These are phyloP conservation scores for Eulimnadia texana DNA, from an alignment of 1,140 invertebrate genomes.

Conservation along the genomic window DNA sequence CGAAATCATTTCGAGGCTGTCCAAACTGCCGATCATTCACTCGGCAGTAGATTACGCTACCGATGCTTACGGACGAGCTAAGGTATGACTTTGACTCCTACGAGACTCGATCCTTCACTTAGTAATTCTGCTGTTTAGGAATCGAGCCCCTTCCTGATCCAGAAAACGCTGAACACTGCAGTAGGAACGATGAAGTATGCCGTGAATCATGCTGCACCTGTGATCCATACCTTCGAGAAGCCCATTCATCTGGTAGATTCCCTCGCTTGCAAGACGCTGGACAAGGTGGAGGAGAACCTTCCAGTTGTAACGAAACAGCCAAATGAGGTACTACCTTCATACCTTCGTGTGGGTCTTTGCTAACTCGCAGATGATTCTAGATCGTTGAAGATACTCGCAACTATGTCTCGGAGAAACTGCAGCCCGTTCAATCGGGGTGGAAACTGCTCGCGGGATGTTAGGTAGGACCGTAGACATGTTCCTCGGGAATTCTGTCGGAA, in stretches of 20 bases:
- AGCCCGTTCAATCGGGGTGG: constrained; percentile 13
- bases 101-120: neutral
- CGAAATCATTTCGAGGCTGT: constrained; percentile 12
- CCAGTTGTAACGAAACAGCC: constrained; percentile 16
- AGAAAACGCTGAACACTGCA: constrained; percentile 13
- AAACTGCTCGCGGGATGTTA: neutral
- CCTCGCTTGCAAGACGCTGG: constrained; percentile 18
- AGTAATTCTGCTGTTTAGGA: constrained; percentile 6
- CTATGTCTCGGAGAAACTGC: constrained; percentile 16
- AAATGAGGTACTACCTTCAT: constrained; percentile 13
- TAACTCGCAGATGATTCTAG: constrained; percentile 3
- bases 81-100: neutral
- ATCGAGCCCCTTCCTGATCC: constrained; percentile 12
- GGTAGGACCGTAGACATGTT: constrained; percentile 8
- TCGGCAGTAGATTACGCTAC: constrained; percentile 14
- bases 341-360: neutral
- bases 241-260: constrained; percentile 16
- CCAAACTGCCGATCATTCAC: constrained; percentile 15
- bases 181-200: constrained; percentile 16
- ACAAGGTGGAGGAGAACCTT: constrained; percentile 15
- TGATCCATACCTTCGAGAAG: constrained; percentile 4
- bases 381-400: constrained; percentile 15
- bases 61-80: constrained; percentile 16
- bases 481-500: constrained; percentile 8
- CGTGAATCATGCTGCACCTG: constrained; percentile 10